Base-by-base conservation (phyloP, 2,797 vertebrate species). In the Onychomys arenicola region DNA sequence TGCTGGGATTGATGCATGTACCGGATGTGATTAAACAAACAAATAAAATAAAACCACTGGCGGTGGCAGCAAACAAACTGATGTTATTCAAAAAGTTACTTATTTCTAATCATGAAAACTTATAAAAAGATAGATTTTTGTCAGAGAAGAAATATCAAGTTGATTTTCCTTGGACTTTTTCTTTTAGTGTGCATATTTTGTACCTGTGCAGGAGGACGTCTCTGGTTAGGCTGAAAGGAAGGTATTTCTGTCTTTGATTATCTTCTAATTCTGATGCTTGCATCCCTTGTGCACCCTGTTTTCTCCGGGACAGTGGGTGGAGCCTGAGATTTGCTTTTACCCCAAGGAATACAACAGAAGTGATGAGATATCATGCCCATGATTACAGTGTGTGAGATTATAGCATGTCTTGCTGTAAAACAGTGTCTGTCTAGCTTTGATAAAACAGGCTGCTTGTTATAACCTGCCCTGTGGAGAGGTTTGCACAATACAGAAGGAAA, bases 101-200 rank as follows among this genome's bases (percentile, higher is more conserved):
- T 61, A 55, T 75, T 86, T 90, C 49, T 61, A 77, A 84, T 84
- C n/a, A 32, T 37, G 77, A 61, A 96, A 93, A 61, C 57, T 25
- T 16, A 12, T 6, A 37, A 77, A 89, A 89, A 57, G 3, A 11
- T 11, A 55, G 3, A 61, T 5, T 78, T 86, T 77, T 57, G 90
- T 46, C 7, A 85, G 67, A 91, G 10, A 3, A 63, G 13, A 16
- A 86, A 55, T 37, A 19, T 14, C 65, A 90, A 57, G 61, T 78
- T 6, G 69, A 25, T 37, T 73, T 37, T 52, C 63, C 59, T 65
- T 75, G 27, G 37, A 43, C 2, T 11, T 69, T 90, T 37, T 37
- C 13, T 61, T 59, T 25, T 1, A 83, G 80, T 55, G 49, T 12
- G 32, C 55, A 67, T 3, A 63, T 63, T 34, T 55, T 37, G 2